These are phyloP conservation scores for Eulemur macaco DNA, from an alignment of 2,113 vertebrate species.

Conservation along the genomic window DNA sequence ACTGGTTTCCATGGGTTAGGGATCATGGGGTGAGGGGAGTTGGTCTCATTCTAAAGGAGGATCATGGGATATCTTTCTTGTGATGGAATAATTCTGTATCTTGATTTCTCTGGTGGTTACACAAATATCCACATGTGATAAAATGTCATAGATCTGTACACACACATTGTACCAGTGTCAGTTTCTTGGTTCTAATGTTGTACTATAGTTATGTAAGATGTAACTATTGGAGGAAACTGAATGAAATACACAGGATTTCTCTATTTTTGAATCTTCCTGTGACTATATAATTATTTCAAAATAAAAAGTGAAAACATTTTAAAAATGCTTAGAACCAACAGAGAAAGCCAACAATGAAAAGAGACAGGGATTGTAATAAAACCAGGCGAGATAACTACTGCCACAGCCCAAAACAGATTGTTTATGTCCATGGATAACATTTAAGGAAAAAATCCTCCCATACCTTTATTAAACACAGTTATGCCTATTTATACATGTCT, in stretches of 20 bases:
- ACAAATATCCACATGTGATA: neutral
- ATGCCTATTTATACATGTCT: neutral
- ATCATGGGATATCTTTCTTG: neutral
- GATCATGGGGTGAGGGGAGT: neutral
- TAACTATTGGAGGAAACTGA: neutral
- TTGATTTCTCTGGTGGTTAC: neutral
- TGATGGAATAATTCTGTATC: neutral
- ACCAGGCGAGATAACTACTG: neutral
- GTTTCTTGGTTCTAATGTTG: neutral
- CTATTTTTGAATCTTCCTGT: neutral
- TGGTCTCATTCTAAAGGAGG: neutral
- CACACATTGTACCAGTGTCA: neutral
- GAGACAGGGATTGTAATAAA: neutral
- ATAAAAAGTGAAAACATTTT: neutral
- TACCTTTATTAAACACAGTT: neutral
- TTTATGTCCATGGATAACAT: neutral
- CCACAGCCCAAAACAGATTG: neutral
- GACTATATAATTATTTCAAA: neutral
- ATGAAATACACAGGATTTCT: neutral
- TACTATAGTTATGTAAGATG: neutral
- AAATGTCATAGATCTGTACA: neutral
- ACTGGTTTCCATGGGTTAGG: neutral
- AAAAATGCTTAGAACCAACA: neutral
- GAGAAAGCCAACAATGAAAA: neutral
- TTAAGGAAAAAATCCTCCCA: neutral